Evolutionary conservation across 2,113 vertebrate species (phyloP).

Genomic region (Dicrurus megarhynchus): DNA sequence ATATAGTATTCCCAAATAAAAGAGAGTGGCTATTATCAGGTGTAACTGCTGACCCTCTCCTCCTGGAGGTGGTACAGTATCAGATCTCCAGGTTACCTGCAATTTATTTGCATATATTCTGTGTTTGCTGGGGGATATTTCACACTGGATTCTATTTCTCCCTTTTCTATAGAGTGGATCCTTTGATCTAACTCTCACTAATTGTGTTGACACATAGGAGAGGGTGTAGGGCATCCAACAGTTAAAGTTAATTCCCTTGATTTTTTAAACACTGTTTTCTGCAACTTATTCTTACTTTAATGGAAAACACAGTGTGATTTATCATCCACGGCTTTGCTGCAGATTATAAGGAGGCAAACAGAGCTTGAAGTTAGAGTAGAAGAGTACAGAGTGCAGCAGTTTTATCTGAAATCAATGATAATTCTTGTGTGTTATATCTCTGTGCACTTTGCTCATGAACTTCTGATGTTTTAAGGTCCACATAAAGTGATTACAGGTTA

Average conservation of each 20-base stretch:
- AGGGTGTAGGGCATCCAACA: background rate
- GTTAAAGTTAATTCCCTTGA: background rate
- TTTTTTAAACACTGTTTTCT: background rate
- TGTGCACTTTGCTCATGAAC: background rate
- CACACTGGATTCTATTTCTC: background rate
- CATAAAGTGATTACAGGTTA: background rate
- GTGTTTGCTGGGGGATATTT: background rate
- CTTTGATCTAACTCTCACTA: conserved; percentile 34
- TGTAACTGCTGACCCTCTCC: conserved; percentile 49
- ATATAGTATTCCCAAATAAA: background rate
- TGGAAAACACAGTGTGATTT: background rate
- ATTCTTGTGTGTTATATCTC: background rate
- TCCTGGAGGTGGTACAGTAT: conserved; percentile 56
- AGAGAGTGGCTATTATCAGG: background rate
- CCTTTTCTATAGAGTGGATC: background rate
- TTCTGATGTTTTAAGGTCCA: background rate
- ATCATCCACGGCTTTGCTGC: background rate
- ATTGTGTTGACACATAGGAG: background rate
- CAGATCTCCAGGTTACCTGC: conserved; percentile 34
- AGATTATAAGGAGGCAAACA: background rate
- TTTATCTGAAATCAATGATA: background rate
- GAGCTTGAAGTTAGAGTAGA: background rate
- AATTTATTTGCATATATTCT: conserved; percentile 25
- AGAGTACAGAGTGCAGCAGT: background rate
- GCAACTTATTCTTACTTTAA: background rate